Conservation (phyloP, 2,797 vertebrate genomes). For the Centroberyx gerrardi region DNA sequence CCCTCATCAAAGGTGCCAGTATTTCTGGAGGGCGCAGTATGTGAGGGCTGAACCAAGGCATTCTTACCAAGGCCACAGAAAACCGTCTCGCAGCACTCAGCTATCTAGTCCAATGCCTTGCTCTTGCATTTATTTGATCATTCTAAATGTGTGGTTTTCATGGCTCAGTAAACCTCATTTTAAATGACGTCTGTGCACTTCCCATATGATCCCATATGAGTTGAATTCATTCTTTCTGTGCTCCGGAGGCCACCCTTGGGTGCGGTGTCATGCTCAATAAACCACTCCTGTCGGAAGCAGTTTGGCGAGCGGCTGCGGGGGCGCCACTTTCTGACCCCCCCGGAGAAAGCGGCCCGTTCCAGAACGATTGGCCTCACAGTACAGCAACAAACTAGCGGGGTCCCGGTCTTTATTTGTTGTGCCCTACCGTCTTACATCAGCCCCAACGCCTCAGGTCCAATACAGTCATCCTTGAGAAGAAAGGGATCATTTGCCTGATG, state of each 20-base stretch:
- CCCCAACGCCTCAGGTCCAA: conserved; percentile 26
- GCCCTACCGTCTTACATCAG: conserved; percentile 19
- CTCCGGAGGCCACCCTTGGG: conserved; percentile 39
- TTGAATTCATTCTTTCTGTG: conserved; percentile 33
- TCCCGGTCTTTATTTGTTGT: conserved; percentile 45
- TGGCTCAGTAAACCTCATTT: not conserved
- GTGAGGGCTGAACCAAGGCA: not conserved
- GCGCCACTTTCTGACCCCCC: conserved; percentile 27
- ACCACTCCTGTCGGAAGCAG: conserved; percentile 62
- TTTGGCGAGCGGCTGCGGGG: conserved; percentile 54
- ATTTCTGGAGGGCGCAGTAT: not conserved
- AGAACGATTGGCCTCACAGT: conserved; percentile 53
- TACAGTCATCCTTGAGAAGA: not conserved
- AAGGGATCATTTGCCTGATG: conserved; percentile 5
- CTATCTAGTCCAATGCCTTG: not conserved
- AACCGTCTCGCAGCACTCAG: not conserved
- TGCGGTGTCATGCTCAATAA: conserved; percentile 68
- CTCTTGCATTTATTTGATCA: not conserved
- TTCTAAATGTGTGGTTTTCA: not conserved
- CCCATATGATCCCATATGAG: not conserved
- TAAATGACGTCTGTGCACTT: conserved; percentile 9
- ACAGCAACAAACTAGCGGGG: conserved; percentile 43
- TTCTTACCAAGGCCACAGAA: not conserved
- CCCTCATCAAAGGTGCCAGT: not conserved
- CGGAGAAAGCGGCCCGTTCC: conserved; percentile 30